Evolutionary conservation across 64 coral and sea anemone genomes (phyloP).

Genomic region (Montipora cactus): DNA sequence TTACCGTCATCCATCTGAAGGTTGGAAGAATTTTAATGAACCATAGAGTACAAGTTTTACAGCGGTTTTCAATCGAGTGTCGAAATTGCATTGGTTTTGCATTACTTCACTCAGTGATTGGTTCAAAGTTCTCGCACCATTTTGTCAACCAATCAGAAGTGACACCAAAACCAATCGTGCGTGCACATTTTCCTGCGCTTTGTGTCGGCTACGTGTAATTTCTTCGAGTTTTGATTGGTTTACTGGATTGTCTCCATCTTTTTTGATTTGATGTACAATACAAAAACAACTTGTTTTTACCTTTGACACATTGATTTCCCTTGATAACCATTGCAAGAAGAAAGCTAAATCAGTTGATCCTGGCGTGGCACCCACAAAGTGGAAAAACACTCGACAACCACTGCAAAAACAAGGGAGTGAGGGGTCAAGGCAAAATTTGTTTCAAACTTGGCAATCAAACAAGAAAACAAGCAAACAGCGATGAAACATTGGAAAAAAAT

Average conservation of each 20-base stretch:
- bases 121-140: too few relatives aligned
- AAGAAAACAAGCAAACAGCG: too few relatives aligned
- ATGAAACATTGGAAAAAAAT: too few relatives aligned
- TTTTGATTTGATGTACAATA: too few relatives aligned
- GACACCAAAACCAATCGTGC: background rate
- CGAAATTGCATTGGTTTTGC: too few relatives aligned
- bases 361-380: conserved; percentile 99
- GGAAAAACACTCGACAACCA: conserved; percentile 94
- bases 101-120: too few relatives aligned
- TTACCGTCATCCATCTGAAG: conserved; percentile 94
- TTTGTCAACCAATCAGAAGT: background rate
- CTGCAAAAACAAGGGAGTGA: conserved; percentile 26
- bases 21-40: background rate
- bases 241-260: too few relatives aligned
- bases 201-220: too few relatives aligned
- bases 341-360: conserved; percentile 98
- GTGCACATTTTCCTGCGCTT: too few relatives aligned
- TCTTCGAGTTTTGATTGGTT: too few relatives aligned
- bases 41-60: background rate
- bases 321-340: conserved; percentile 91
- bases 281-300: background rate
- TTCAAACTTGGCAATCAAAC: too few relatives aligned
- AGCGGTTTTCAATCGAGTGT: too few relatives aligned
- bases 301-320: conserved; percentile 87
- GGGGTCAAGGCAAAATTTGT: background rate